A percentile compares a stretch with the other conserved stretches of the same genome.
Conservation (phyloP, 2,888 invertebrate species). For the Cheilosia urbana region DNA sequence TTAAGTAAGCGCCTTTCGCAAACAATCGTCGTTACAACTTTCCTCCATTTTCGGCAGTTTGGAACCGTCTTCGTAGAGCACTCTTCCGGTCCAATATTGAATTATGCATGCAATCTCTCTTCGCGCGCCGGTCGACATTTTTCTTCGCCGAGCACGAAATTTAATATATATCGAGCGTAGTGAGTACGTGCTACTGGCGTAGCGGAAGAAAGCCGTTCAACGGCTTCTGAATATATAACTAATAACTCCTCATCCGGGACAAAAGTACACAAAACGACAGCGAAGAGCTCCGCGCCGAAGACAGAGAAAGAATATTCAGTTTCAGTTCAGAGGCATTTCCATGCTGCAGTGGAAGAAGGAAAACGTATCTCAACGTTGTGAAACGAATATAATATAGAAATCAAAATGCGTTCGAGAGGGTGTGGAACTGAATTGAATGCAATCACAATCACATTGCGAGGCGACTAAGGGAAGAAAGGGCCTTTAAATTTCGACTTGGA, state of each 20-base stretch:
- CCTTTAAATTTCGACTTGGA: slow-evolving; percentile 10
- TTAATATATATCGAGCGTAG: slow-evolving; percentile 65
- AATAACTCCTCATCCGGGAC: slow-evolving; percentile 43
- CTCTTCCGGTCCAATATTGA: slow-evolving; percentile 65
- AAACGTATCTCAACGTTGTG: neutral
- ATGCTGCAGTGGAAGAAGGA: neutral
- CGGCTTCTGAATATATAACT: slow-evolving; percentile 50
- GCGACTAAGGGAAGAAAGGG: slow-evolving; percentile 6
- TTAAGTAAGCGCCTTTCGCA: neutral
- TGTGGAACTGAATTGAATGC: slow-evolving; percentile 49
- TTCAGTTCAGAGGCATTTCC: slow-evolving; percentile 16
- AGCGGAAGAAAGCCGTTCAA: slow-evolving; percentile 19
- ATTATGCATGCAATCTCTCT: slow-evolving; percentile 68
- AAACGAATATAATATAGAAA: slow-evolving; percentile 18
- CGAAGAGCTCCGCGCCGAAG: neutral
- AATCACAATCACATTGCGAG: no score
- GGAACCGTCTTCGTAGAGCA: slow-evolving; percentile 42
- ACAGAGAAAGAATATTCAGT: slow-evolving; percentile 3
- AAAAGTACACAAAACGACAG: slow-evolving; percentile 3
- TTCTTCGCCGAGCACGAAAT: slow-evolving; percentile 38
- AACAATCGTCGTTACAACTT: neutral
- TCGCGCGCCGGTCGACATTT: slow-evolving; percentile 12
- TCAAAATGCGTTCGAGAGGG: slow-evolving; percentile 67
- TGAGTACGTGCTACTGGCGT: slow-evolving; percentile 66
- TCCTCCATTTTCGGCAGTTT: neutral